Conservation (phyloP, 1,140 invertebrate genomes). For the Macrosteles quadrilineatus region DNA sequence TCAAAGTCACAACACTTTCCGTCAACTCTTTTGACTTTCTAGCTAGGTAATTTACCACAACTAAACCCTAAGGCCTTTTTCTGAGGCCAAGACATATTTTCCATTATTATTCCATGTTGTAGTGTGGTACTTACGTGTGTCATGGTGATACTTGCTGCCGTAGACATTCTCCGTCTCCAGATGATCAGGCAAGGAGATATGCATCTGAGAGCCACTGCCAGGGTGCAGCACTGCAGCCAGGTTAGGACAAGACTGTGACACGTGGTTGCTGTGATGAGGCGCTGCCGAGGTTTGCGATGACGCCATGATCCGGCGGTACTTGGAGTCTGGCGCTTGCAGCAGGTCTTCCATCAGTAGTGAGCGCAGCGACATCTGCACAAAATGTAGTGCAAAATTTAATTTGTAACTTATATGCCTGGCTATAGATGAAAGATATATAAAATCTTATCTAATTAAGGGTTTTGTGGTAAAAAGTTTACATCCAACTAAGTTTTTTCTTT, state of each 20-base stretch:
- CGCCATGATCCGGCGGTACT: slow-evolving; percentile 78
- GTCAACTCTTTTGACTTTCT: no score
- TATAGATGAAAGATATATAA: no score
- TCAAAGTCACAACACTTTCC: no score
- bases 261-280: slow-evolving; percentile 52
- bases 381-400: no score
- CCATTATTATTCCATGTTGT: no score
- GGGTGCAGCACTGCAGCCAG: slow-evolving; percentile 48
- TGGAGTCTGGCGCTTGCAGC: slow-evolving; percentile 70
- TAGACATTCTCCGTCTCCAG: slow-evolving; percentile 60
- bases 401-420: no score
- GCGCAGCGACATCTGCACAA: slow-evolving; percentile 73
- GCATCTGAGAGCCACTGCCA: slow-evolving; percentile 24
- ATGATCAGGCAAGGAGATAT: slow-evolving; percentile 61
- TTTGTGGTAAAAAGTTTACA: no score
- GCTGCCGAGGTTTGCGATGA: slow-evolving; percentile 60
- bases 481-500: no score
- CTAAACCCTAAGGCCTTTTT: no score
- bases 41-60: no score
- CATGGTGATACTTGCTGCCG: slow-evolving; percentile 36
- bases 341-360: slow-evolving; percentile 89
- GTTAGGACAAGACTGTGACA: slow-evolving; percentile 86
- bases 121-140: neutral
- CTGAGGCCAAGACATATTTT: no score
- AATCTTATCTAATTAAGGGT: no score